Base-by-base conservation (phyloP, 2,888 invertebrate genomes). In the Cheiracanthium punctorium region DNA sequence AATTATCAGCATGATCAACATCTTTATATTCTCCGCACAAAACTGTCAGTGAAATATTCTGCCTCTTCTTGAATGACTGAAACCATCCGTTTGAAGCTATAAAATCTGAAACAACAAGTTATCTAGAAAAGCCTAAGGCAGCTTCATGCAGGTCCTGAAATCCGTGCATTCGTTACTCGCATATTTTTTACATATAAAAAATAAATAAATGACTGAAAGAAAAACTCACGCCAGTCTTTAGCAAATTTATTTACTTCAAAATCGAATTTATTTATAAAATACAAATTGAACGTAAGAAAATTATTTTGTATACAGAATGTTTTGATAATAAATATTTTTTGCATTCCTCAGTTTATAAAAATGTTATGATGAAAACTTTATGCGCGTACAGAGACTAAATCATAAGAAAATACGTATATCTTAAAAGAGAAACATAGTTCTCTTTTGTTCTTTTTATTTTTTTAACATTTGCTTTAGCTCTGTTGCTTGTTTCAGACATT, bases 21-120 rank as follows among this genome's bases (percentile, higher is more conserved):
- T 58, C 24, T 8, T 58, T 58, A 20, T 4, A 58, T 58, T 58
- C 58, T n/a, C 37, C 58, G 17, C 65, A 65, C 17, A 28, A 65
- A 65, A 65, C 30, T 65, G 1, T 65, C 17, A 20, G 30, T 65
- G 28, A 65, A 65, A 65, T 65, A 30, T 65, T 65, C 4, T 65
- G 28, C 28, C 65, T 12, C 4, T 65, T 65, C 30, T 65, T 30
- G 28, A 65, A 65, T 2, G 14, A 8, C 17, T 65, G 14, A 30
- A 65, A 24, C 65, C 30, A 65, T 65, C 65, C 65, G 24, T 65
- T 65, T 65, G 65, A 65, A 12, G 28, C 65, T 29, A 24, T 65
- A 24, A 65, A 65, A 2, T 65, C 10, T 7, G 4, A 7, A 37
- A 37, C 10, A 7, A 4, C 37, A 37, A 37, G 37, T 37, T 37